phyloP scores from a whole-genome alignment of 2,888 invertebrate species.

The Chrysina gloriosa region DNA sequence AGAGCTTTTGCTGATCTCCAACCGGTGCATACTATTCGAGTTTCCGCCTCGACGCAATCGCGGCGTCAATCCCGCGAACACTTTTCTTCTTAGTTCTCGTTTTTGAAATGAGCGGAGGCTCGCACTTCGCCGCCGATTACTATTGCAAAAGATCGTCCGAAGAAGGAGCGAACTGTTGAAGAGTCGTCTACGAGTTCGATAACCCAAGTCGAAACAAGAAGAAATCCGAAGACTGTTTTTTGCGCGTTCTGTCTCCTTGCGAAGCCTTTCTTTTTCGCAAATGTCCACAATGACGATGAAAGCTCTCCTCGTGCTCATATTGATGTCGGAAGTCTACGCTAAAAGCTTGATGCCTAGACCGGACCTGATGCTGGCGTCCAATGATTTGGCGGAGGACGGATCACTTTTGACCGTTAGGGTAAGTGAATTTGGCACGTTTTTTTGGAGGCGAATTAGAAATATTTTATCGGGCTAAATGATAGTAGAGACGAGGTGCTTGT shows the following conservation, averaged over 20 bases:
- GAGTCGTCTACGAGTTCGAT: not conserved
- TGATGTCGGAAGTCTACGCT: conserved; percentile 48
- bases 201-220: not conserved
- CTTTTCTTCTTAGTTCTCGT: no score
- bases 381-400: conserved; percentile 47
- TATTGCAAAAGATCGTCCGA: not conserved
- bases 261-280: not conserved
- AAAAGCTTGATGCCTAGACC: conserved; percentile 37
- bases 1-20: conserved; percentile 36
- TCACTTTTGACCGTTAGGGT: conserved; percentile 35
- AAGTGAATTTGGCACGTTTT: conserved; percentile 16
- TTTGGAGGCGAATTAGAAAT: not conserved
- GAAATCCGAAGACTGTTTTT: no score
- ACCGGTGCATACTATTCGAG: conserved; percentile 19
- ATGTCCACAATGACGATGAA: conserved; percentile 48
- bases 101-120: conserved; percentile 20
- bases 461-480: not conserved
- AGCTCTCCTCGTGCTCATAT: conserved; percentile 49
- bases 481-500: no score
- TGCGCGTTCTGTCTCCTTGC: not conserved
- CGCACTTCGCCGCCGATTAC: conserved; percentile 24
- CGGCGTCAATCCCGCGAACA: conserved; percentile 23
- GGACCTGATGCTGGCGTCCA: conserved; percentile 42
- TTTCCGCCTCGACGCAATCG: conserved; percentile 25
- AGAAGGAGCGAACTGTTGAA: conserved; percentile 6